Base-by-base conservation (phyloP, 2,113 vertebrate species). In the Elephas maximus region DNA sequence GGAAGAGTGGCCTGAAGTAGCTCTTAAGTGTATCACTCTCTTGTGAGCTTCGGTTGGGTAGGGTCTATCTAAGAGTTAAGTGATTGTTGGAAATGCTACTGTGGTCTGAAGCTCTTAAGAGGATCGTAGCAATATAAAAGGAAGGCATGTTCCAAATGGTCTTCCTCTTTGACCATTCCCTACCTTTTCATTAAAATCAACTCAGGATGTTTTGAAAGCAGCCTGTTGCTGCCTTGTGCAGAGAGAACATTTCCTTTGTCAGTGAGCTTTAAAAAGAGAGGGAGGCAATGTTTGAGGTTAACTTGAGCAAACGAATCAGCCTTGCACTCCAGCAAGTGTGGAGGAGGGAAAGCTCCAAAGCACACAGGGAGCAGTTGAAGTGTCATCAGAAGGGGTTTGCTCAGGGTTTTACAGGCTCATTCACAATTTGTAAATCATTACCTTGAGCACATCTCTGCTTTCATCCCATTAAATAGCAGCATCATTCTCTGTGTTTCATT, bases 401-500 rank as follows among this genome's bases (percentile, higher is more conserved):
- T 83, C 15, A 1, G 79, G 23, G 8, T 57, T 88, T 71, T 37
- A 87, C 8, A 30, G 48, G 20, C 87, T 74, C 60, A 30, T 28
- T 94, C 87, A 48, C 71, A 93, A 60, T 89, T 76, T 62, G 37
- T 37, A 91, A 90, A 26, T 79, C 71, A 78, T 89, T 89, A 83
- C 24, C 83, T 87, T 12, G 17, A 91, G 74, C 10, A 41, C 44
- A 78, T 90, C 87, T 96, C 83, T 62, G 41, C 2, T 1, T 0
- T 93, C 26, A 17, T 90, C 82, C 97, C 74, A 92, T 92, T 91
- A 94, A 84, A 88, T 41, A 93, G 69, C 3, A 97, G 5, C 23
- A n/a, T 79, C 28, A 45, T 57, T 41, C 82, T 83, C 81, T 94
- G 17, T 33, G 11, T 90, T 69, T 48, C 1, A 33, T 37, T 51